Evolutionary conservation across 2,888 invertebrate species (phyloP), one percentile per base, ranked within the genome.

Genomic region (Diogma glabrata): DNA sequence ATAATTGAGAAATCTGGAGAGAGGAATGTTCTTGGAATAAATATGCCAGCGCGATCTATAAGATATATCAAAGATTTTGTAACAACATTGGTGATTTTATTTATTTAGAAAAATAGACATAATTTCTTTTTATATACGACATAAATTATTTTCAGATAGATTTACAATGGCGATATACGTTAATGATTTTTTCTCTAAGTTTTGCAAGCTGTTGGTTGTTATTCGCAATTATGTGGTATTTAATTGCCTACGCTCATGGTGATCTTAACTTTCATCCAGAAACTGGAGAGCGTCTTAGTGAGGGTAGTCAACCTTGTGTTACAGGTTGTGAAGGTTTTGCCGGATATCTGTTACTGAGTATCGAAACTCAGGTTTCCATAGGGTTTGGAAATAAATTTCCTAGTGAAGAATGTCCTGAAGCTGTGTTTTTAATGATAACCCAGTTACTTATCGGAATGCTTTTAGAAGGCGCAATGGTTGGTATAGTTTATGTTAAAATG

Each of bases 91-190:
- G 89, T 96, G 57, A 94, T 92, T 24, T 43, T n/a, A n/a, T n/a
- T n/a, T n/a, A n/a, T n/a, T n/a, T 22, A 66, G 82, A 86, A 16
- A 47, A 47, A 9, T 47, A 43, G 22, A 43, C 51, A 45, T 47
- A 19, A 20, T 12, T 40, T 40, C 14, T 36, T n/a, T n/a, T n/a
- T n/a, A n/a, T n/a, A n/a, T n/a, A n/a, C n/a, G n/a, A n/a, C n/a
- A n/a, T n/a, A n/a, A n/a, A n/a, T n/a, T 85, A 84, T 64, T 76
- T 83, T 19, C 58, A 69, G 62, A 72, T 81, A 49, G 80, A 80
- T 60, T 70, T 75, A 54, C 85, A 89, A 67, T 96, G 96, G 96
- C 79, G 89, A 53, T 92, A 88, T 82, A 92, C 92, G 47, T 72
- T 95, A 50, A 72, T 90, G 47, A 80, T 91, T 51, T 93, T 95